Evolutionary conservation across 2,888 invertebrate genomes (phyloP).

Genomic region (Dicyrtomina minuta): DNA sequence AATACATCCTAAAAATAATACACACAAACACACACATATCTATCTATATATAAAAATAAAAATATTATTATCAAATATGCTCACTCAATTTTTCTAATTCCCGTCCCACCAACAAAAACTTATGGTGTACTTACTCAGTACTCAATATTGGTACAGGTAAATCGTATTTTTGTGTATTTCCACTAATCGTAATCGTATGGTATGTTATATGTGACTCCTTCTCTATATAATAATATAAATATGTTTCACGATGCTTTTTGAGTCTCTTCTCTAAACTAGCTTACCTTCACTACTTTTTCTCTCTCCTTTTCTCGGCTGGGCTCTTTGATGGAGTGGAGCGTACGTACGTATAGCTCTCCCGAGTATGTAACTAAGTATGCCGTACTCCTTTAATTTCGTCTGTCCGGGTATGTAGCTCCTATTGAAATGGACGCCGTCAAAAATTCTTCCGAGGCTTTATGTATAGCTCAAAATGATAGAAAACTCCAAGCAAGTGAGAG

Average conservation of each 20-base stretch:
- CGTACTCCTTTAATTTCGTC: not conserved
- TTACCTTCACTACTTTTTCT: not conserved
- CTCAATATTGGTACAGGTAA: too few species aligned
- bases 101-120: too few species aligned
- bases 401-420: slow-evolving; percentile 28
- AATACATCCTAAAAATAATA: too few species aligned
- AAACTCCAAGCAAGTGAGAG: too few species aligned
- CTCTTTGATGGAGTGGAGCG: too few species aligned
- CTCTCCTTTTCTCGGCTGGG: not conserved
- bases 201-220: not conserved
- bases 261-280: not conserved
- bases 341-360: not conserved
- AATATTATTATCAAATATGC: too few species aligned
- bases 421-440: slow-evolving; percentile 26
- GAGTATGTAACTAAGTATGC: not conserved
- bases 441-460: slow-evolving; percentile 4
- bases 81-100: too few species aligned
- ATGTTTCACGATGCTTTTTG: slow-evolving; percentile 13
- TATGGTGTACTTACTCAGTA: too few species aligned
- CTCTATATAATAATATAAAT: not conserved
- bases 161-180: too few species aligned
- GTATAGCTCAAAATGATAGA: slow-evolving; percentile 7
- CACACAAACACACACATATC: too few species aligned
- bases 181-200: not conserved
- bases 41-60: too few species aligned